Evolutionary conservation across 2,113 vertebrate genomes (phyloP).

Genomic region (Pluvialis apricaria): DNA sequence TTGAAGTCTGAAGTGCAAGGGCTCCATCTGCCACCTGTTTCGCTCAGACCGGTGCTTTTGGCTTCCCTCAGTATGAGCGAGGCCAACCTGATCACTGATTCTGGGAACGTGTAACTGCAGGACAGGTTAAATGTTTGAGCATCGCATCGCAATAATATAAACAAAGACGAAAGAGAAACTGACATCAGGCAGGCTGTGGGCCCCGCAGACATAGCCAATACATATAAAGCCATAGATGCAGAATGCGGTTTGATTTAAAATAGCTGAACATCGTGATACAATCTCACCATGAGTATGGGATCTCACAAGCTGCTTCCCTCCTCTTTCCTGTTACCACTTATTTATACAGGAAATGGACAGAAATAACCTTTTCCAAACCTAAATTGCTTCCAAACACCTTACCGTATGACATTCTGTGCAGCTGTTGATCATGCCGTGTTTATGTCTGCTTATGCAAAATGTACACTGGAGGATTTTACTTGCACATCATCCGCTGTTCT

Average conservation of each 20-base stretch:
- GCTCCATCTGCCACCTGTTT: neutral
- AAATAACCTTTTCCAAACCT: neutral
- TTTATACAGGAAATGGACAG: neutral
- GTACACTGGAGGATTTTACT: neutral
- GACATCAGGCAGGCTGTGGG: neutral
- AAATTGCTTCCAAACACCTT: neutral
- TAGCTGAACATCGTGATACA: neutral
- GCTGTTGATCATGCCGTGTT: neutral
- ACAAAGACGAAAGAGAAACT: neutral
- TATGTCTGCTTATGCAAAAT: neutral
- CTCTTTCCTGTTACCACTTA: neutral
- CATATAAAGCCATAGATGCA: fast-evolving
- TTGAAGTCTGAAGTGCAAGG: neutral
- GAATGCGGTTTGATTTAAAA: neutral
- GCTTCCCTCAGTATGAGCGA: neutral
- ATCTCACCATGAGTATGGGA: neutral
- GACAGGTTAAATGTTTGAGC: neutral
- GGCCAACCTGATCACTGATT: neutral
- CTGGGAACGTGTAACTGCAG: neutral
- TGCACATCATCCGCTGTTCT: neutral
- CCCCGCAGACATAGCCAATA: neutral
- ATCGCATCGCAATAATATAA: neutral
- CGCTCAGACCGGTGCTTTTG: too few species aligned
- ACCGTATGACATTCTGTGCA: neutral
- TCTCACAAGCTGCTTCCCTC: neutral